Evolutionary conservation across 2,888 invertebrate species (phyloP).

Genomic region (Balanococcus diminutus): DNA sequence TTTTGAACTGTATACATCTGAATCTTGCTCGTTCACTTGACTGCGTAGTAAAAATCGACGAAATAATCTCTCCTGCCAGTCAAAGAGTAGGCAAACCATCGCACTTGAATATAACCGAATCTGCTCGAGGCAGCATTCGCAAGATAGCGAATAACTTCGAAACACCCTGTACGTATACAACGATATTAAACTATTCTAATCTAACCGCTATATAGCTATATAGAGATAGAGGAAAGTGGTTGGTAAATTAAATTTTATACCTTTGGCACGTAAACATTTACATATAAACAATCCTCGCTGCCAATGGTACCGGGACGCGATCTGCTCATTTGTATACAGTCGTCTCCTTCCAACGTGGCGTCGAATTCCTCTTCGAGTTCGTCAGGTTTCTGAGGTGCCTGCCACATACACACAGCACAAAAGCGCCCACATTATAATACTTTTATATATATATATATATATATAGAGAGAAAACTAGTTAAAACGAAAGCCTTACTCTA

Average conservation of each 20-base stretch:
- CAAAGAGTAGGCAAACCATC: not conserved
- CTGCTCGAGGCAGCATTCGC: not conserved
- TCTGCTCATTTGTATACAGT: conserved; percentile 49
- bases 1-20: no score
- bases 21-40: no score
- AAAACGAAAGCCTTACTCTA: not conserved
- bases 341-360: conserved; percentile 43
- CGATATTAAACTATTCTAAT: not conserved
- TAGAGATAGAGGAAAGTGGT: not conserved
- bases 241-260: conserved; percentile 29
- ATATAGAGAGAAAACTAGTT: not conserved
- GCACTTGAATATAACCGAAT: not conserved
- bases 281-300: conserved; percentile 50
- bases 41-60: no score
- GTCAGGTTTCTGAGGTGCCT: conserved; percentile 44
- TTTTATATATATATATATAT: not conserved
- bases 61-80: not conserved
- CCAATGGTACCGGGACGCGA: conserved; percentile 24
- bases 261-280: conserved; percentile 50
- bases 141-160: not conserved
- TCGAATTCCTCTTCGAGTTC: conserved; percentile 46
- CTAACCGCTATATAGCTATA: not conserved
- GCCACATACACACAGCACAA: not conserved
- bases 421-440: not conserved
- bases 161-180: not conserved